Percentiles rank a stretch among this genome's conserved stretches.
Conservation (phyloP, 2,888 invertebrate genomes). For the Oscheius sp. region DNA sequence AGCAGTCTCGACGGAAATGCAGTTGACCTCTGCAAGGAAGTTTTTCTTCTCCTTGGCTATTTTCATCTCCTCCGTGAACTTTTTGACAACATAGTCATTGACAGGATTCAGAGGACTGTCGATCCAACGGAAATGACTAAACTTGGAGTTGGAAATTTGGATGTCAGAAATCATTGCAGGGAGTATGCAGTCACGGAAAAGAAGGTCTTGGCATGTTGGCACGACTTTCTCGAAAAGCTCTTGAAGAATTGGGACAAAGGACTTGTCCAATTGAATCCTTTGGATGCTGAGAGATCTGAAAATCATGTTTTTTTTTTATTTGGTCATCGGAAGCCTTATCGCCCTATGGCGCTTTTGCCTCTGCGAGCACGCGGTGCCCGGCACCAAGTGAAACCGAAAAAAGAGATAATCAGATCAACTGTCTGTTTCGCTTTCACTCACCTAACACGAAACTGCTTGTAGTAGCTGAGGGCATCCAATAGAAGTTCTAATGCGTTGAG, state of each 20-base stretch:
- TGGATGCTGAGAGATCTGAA: conserved; percentile 17
- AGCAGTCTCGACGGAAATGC: conserved; percentile 38
- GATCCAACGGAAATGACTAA: conserved; percentile 47
- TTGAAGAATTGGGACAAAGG: conserved; percentile 7
- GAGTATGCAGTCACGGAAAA: conserved; percentile 10
- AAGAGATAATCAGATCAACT: conserved; percentile 3
- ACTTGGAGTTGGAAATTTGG: conserved; percentile 30
- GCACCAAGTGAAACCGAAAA: conserved; percentile 29
- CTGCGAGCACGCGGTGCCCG: conserved; percentile 6
- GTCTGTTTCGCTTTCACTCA: conserved; percentile 22
- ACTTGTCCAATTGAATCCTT: background rate
- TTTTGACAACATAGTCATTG: conserved; percentile 36
- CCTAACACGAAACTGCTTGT: conserved; percentile 44
- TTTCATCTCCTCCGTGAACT: conserved; percentile 47
- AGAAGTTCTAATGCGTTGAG: conserved; percentile 23
- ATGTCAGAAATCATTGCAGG: background rate
- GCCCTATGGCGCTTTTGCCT: conserved; percentile 30
- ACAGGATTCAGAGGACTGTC: conserved; percentile 24
- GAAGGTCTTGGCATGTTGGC: conserved; percentile 19
- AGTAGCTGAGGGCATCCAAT: conserved; percentile 22
- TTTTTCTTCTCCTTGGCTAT: conserved; percentile 35
- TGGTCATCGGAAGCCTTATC: background rate
- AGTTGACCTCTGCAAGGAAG: conserved; percentile 46
- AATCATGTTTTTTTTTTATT: background rate
- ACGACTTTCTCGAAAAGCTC: background rate